A percentile compares a stretch with the other conserved stretches of the same genome.
Conservation (phyloP, 92 coral and sea anemone genomes). For the Porites evermanni region DNA sequence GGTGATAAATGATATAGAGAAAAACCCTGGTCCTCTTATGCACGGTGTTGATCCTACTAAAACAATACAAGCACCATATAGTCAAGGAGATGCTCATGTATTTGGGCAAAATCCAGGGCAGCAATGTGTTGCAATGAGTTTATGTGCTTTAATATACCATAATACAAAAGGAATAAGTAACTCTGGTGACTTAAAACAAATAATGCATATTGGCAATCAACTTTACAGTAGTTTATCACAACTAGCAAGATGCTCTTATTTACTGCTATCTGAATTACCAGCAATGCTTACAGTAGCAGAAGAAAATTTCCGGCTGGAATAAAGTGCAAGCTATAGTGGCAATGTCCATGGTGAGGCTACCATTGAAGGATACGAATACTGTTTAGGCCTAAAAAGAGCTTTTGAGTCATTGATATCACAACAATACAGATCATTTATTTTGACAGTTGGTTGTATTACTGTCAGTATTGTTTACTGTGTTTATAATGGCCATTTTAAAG, state of each 20-base stretch:
- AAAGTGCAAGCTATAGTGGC: constrained; percentile 55
- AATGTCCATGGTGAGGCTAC: constrained; percentile 18
- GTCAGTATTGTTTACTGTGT: constrained; percentile 37
- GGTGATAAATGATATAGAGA: too few species aligned
- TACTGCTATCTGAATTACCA: constrained; percentile 64
- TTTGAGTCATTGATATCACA: neutral
- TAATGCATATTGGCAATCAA: constrained; percentile 63
- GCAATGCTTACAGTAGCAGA: constrained; percentile 49
- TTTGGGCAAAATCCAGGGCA: constrained; percentile 68
- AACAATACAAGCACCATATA: constrained; percentile 63
- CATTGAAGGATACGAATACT: neutral
- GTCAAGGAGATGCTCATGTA: constrained; percentile 63
- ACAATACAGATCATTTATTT: neutral
- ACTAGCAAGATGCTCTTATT: constrained; percentile 39
- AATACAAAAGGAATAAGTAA: constrained; percentile 45
- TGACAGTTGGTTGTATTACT: constrained; percentile 39
- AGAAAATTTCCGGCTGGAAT: constrained; percentile 42
- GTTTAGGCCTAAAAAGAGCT: neutral
- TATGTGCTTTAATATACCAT: constrained; percentile 16
- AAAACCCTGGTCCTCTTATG: too few species aligned
- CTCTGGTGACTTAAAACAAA: constrained; percentile 33
- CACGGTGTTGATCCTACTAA: constrained; percentile 22
- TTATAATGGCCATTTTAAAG: constrained; percentile 34
- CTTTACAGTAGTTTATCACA: constrained; percentile 52
- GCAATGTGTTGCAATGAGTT: constrained; percentile 59